These are phyloP conservation scores for Trichogramma dendrolimi DNA, from an alignment of 2,888 invertebrate genomes.

Conservation along the genomic window DNA sequence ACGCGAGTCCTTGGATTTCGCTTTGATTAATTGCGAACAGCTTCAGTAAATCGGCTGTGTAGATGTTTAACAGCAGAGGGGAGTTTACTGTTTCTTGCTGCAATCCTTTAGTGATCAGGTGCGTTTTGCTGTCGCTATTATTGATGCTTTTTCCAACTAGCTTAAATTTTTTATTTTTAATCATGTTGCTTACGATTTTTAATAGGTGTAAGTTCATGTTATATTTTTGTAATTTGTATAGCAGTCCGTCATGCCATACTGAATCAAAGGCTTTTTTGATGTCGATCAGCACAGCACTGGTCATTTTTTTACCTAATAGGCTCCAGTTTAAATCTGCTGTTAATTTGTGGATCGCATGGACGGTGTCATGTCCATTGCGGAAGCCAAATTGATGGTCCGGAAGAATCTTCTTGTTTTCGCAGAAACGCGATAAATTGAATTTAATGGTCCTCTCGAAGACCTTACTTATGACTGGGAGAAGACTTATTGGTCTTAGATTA, in stretches of 20 bases:
- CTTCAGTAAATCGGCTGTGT: conserved; percentile 20
- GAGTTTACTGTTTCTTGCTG: conserved; percentile 28
- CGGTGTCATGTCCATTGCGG: conserved; percentile 25
- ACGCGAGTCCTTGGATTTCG: background rate
- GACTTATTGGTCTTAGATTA: conserved; percentile 33
- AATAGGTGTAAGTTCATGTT: background rate
- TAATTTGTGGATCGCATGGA: conserved; percentile 27
- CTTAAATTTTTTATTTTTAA: conserved; percentile 2
- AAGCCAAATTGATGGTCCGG: conserved; percentile 31
- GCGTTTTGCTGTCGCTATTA: background rate
- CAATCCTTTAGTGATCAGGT: conserved; percentile 13
- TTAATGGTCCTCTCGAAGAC: conserved; percentile 31
- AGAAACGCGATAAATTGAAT: background rate
- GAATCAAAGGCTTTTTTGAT: conserved; percentile 23
- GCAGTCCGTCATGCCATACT: conserved; percentile 10
- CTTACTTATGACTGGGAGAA: conserved; percentile 34
- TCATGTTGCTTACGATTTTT: conserved; percentile 5
- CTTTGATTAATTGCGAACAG: conserved; percentile 14
- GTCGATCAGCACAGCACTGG: conserved; percentile 23
- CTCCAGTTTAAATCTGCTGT: conserved; percentile 17
- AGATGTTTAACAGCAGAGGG: conserved; percentile 29
- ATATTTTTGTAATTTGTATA: conserved; percentile 14
- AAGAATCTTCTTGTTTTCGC: conserved; percentile 20
- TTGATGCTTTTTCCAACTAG: background rate
- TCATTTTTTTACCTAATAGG: conserved; percentile 8